Evolutionary conservation across 2,113 vertebrate genomes (phyloP).

Genomic region (Lamprologus lemairii): DNA sequence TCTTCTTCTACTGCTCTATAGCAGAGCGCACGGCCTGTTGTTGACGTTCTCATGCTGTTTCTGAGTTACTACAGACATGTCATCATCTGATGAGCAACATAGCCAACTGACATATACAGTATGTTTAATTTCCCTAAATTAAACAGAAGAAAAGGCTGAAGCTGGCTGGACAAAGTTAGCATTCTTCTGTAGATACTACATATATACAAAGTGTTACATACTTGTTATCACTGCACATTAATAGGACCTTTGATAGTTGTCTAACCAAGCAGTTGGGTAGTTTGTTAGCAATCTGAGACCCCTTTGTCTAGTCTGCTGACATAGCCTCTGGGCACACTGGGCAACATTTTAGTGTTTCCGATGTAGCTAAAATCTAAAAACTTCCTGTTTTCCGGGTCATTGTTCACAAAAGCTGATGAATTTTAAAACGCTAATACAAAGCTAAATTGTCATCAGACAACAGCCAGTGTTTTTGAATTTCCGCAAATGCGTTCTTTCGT

Average conservation of each 20-base stretch:
- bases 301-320: not conserved
- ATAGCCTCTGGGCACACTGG: not conserved
- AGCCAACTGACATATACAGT: not conserved
- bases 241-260: not conserved
- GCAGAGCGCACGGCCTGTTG: not conserved
- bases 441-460: not conserved
- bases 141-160: not conserved
- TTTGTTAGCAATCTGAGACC: not conserved
- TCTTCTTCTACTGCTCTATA: not conserved
- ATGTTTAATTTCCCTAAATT: not conserved
- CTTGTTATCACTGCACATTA: not conserved
- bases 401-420: not conserved
- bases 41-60: not conserved
- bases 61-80: not conserved
- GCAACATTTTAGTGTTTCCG: not conserved
- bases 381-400: not conserved
- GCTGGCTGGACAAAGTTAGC: not conserved
- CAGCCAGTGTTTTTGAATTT: not conserved
- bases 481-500: not conserved
- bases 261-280: not conserved
- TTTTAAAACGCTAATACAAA: not conserved
- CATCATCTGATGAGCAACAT: not conserved
- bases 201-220: not conserved
- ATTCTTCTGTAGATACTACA: not conserved
- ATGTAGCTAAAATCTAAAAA: not conserved